A percentile compares a stretch with the other conserved stretches of the same genome.
Conservation (phyloP, 1,140 invertebrate genomes). For the Melipona quadrifasciata region DNA sequence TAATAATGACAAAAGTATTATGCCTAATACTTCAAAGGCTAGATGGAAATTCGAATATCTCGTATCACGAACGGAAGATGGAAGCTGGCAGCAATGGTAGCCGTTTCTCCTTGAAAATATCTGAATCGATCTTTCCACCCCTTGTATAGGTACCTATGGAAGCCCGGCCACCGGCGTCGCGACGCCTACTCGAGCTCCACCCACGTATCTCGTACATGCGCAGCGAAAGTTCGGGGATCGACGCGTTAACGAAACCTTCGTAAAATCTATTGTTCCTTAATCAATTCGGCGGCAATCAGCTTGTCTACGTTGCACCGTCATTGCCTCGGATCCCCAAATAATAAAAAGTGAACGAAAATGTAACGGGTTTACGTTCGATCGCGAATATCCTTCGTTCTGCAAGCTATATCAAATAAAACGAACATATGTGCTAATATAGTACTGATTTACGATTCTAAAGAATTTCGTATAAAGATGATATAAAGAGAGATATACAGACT, state of each 20-base stretch:
- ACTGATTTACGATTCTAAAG: too few relatives aligned
- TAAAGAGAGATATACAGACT: too few relatives aligned
- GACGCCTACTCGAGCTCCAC: slow-evolving; percentile 66
- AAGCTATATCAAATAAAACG: too few relatives aligned
- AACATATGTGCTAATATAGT: too few relatives aligned
- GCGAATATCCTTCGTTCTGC: background rate
- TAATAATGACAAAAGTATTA: background rate
- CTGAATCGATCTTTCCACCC: slow-evolving; percentile 52
- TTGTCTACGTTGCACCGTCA: slow-evolving; percentile 8
- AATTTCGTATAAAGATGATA: too few relatives aligned
- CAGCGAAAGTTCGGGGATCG: slow-evolving; percentile 53
- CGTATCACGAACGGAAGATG: background rate
- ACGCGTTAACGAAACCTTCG: slow-evolving; percentile 74
- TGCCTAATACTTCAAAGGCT: background rate
- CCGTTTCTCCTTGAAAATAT: slow-evolving; percentile 53
- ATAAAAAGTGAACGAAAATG: background rate
- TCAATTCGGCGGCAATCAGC: slow-evolving; percentile 63
- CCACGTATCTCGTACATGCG: slow-evolving; percentile 63
- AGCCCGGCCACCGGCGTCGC: slow-evolving; percentile 61
- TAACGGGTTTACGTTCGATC: background rate
- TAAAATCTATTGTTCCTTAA: slow-evolving; percentile 73
- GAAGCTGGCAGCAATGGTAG: slow-evolving; percentile 37
- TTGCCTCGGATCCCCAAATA: background rate
- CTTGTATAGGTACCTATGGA: slow-evolving; percentile 48
- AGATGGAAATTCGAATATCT: background rate